A percentile compares a stretch with the other conserved stretches of the same genome.
phyloP scores from a whole-genome alignment of 2,888 invertebrate genomes.

The Thymelicus acteon region DNA sequence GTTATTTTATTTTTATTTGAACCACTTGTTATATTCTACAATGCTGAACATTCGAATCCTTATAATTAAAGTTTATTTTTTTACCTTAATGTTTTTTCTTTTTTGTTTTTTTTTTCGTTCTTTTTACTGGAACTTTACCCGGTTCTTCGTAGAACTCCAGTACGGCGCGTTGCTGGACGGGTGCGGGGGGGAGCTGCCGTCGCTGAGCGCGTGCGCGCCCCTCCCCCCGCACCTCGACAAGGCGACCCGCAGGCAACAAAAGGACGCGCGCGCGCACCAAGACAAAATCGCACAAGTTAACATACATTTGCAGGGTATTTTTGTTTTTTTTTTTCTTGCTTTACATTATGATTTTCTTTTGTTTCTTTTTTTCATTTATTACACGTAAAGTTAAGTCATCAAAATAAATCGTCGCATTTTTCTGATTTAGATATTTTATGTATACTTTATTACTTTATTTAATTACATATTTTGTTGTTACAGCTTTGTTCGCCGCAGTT shows the following conservation, averaged over 20 bases:
- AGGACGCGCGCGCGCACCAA: conserved; percentile 88
- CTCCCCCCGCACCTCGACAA: conserved; percentile 86
- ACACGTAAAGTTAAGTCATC: not conserved
- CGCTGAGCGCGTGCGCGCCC: conserved; percentile 78
- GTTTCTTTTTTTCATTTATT: not conserved
- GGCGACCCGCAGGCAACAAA: conserved; percentile 82
- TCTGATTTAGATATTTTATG: too few species aligned
- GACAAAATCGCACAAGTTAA: conserved; percentile 92
- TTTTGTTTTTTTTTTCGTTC: conserved; percentile 48
- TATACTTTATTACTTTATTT: not conserved
- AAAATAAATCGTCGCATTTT: not conserved
- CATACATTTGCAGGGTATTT: conserved; percentile 93
- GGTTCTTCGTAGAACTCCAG: conserved; percentile 80
- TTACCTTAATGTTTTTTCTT: conserved; percentile 41
- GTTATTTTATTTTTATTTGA: too few species aligned
- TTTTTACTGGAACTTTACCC: conserved; percentile 51
- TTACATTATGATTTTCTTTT: not conserved
- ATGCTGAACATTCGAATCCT: too few species aligned
- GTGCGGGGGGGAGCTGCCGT: conserved; percentile 83
- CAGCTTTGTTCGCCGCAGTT: conserved; percentile 97
- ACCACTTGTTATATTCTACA: too few species aligned
- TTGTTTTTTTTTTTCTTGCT: conserved; percentile 55
- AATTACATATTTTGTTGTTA: conserved; percentile 67
- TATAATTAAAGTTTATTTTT: conserved; percentile 38
- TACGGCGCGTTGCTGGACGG: conserved; percentile 82